These are phyloP conservation scores for Matsumurasca onukii DNA, from an alignment of 1,140 invertebrate species.

Conservation along the genomic window DNA sequence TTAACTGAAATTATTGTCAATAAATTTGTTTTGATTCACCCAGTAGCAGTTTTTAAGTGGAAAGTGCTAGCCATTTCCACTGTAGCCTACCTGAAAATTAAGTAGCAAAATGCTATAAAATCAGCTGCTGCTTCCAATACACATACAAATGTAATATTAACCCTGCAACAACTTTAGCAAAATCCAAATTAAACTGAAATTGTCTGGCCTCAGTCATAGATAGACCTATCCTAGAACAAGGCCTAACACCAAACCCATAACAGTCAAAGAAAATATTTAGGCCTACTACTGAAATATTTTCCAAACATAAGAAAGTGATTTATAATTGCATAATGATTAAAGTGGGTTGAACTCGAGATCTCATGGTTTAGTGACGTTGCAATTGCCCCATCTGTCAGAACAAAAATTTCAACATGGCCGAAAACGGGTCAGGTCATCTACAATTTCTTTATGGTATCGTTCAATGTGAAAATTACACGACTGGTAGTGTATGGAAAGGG, in stretches of 20 bases:
- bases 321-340: no score
- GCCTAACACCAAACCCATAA: no score
- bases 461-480: neutral
- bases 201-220: no score
- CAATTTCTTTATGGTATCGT: neutral
- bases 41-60: neutral
- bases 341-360: no score
- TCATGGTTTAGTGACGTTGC: neutral
- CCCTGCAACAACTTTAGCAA: neutral
- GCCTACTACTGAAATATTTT: no score
- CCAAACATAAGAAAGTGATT: no score
- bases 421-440: slow-evolving; percentile 6
- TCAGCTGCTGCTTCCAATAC: neutral
- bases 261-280: no score
- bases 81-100: slow-evolving; percentile 12
- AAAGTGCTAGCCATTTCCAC: neutral
- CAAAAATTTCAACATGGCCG: slow-evolving; percentile 15
- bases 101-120: neutral
- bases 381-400: neutral
- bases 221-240: no score
- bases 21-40: neutral
- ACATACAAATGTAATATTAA: neutral
- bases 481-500: neutral
- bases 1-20: neutral
- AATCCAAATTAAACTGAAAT: neutral